Percentiles rank a stretch among this genome's conserved stretches.
Conservation (phyloP, 2,797 vertebrate genomes). For the Falco columbarius region DNA sequence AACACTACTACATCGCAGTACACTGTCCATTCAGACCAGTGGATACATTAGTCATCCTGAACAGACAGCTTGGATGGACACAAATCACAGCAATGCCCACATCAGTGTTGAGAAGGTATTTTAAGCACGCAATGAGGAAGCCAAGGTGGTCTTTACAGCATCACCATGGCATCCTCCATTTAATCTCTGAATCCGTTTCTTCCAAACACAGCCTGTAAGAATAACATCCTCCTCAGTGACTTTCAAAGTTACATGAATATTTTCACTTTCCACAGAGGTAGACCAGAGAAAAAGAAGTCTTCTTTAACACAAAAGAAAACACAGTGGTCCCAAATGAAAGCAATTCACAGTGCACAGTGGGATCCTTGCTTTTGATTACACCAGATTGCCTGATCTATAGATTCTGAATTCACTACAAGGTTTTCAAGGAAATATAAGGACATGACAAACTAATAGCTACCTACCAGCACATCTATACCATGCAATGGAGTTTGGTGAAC, state of each 20-base stretch:
- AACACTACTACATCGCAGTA: not conserved
- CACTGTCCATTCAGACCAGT: not conserved
- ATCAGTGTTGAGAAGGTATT: not conserved
- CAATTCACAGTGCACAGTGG: not conserved
- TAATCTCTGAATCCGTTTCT: not conserved
- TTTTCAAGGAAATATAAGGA: not conserved
- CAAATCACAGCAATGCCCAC: not conserved
- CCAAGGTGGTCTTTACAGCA: not conserved
- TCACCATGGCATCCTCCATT: not conserved
- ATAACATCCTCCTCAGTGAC: not conserved
- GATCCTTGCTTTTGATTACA: not conserved
- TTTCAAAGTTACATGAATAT: not conserved
- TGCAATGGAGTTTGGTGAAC: not conserved
- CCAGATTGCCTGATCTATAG: not conserved
- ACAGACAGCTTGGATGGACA: not conserved
- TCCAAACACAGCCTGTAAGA: not conserved
- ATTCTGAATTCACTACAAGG: not conserved
- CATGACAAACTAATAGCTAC: not conserved
- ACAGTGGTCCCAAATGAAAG: not conserved
- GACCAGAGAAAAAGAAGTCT: not conserved
- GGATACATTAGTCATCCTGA: not conserved
- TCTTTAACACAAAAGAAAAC: not conserved
- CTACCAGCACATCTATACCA: not conserved
- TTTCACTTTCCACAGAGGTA: not conserved
- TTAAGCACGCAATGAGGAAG: not conserved